Base-by-base conservation (phyloP, 2,113 vertebrate genomes). In the Phrynocephalus versicolor region DNA sequence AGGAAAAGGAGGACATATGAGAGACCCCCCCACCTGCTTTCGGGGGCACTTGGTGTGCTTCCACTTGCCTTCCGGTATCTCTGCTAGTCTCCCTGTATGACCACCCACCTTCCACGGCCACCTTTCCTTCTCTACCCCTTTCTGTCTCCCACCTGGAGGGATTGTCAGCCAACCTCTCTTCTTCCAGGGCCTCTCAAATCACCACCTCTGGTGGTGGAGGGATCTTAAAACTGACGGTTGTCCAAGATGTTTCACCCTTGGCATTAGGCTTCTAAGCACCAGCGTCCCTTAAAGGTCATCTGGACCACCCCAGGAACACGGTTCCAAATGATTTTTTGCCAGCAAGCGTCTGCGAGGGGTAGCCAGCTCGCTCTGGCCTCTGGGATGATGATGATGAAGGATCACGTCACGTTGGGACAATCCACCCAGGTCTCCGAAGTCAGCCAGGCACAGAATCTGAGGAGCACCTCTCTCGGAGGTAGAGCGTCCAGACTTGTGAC, bases 1-100 rank as follows among this genome's bases (percentile, higher is more conserved):
- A 97, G 51, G 92, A 92, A 94, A 90, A 82, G 90, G 14, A 0
- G 15, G 55, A 88, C 39, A 60, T 83, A 87, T 89, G 78, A 92
- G 84, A 89, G 65, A 70, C 23, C 84, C 70, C n/a, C 23, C 30
- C 64, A n/a, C n/a, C n/a, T n/a, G n/a, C 55, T 78, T 39, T 55
- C 6, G 16, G 41, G 69, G 51, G 57, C 13, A 65, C 37, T 45
- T 23, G 33, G 27, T 30, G 3, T 35, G 71, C 13, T n/a, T 73
- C 70, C 35, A 73, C 37, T 35, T 15, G 9, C 41, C 33, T 39
- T 15, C 35, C 58, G 51, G 35, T 25, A 15, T 19, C 30, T n/a
- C 9, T n/a, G 6, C 18, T 35, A 3, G 4, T 33, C n/a, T 8
- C 23, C 13, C n/a, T 10, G 10, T 51, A 10, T 10, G 10, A 5